A percentile compares a stretch with the other conserved stretches of the same genome.
These are phyloP conservation scores for Halcyon malimbica DNA, from an alignment of 2,113 vertebrate genomes.

Conservation along the genomic window DNA sequence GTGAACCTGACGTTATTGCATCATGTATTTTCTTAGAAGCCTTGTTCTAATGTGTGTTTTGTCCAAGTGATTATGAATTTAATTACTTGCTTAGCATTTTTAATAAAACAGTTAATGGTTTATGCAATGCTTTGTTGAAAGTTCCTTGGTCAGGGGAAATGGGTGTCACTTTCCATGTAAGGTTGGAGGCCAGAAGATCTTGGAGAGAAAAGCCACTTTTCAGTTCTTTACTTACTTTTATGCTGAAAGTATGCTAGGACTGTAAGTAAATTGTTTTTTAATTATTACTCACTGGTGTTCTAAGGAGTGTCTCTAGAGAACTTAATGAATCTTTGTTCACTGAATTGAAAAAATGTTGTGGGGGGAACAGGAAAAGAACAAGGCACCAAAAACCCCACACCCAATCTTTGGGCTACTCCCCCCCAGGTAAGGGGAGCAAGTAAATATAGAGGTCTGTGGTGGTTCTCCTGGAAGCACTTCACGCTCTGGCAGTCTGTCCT, in stretches of 20 bases:
- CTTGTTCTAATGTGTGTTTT: background rate
- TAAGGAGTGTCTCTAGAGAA: background rate
- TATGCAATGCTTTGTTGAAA: background rate
- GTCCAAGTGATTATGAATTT: background rate
- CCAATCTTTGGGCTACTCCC: background rate
- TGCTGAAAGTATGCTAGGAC: background rate
- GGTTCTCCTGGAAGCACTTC: background rate
- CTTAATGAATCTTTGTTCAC: background rate
- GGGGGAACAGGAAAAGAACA: background rate
- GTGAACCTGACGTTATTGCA: background rate
- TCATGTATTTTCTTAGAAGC: background rate
- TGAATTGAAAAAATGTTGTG: background rate
- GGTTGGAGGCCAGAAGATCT: background rate
- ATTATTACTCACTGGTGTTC: background rate
- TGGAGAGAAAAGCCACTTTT: background rate
- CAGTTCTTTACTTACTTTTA: background rate
- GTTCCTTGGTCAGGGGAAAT: background rate
- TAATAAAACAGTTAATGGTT: background rate
- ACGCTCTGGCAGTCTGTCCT: background rate
- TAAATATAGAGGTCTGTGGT: background rate
- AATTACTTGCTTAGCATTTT: background rate
- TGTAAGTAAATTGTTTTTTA: background rate
- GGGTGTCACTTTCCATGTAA: background rate
- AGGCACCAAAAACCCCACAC: background rate
- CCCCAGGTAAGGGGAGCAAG: rapidly evolving